These are phyloP conservation scores for Athalia circularis DNA, from an alignment of 2,888 invertebrate species.

Conservation along the genomic window DNA sequence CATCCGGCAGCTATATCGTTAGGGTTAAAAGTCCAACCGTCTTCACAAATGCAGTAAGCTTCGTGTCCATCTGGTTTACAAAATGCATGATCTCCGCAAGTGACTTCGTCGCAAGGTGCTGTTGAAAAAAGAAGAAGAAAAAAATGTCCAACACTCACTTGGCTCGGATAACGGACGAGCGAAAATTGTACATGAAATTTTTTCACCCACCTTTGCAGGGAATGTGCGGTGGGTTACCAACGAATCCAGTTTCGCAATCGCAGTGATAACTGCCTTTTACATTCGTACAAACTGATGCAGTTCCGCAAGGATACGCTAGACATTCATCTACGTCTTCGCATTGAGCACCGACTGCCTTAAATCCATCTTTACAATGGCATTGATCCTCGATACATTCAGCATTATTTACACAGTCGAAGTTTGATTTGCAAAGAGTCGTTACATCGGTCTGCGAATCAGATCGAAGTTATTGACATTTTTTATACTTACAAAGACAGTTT, in stretches of 20 bases:
- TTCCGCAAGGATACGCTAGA: conserved; percentile 81
- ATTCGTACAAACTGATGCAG: conserved; percentile 86
- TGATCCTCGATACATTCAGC: conserved; percentile 92
- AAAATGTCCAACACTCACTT: conserved; percentile 8
- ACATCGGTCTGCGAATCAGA: conserved; percentile 83
- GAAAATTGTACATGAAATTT: not conserved
- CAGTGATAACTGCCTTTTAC: conserved; percentile 88
- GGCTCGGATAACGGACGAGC: not conserved
- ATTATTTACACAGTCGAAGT: conserved; percentile 94
- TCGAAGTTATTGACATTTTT: conserved; percentile 35
- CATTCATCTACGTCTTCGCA: conserved; percentile 92
- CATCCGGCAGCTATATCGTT: conserved; percentile 92
- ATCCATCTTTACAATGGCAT: conserved; percentile 93
- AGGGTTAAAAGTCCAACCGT: conserved; percentile 95
- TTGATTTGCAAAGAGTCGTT: conserved; percentile 88
- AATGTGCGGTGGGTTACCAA: conserved; percentile 88
- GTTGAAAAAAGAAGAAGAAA: conserved; percentile 44
- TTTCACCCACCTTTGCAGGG: conserved; percentile 80
- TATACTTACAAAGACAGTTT: conserved; percentile 7
- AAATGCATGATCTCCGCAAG: conserved; percentile 91
- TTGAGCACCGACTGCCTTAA: conserved; percentile 85
- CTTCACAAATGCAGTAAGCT: conserved; percentile 94
- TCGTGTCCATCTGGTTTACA: conserved; percentile 93
- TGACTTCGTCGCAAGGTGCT: conserved; percentile 94
- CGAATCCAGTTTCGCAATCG: conserved; percentile 87